Evolutionary conservation across 2,113 vertebrate species (phyloP).

Genomic region (Laticauda colubrina): DNA sequence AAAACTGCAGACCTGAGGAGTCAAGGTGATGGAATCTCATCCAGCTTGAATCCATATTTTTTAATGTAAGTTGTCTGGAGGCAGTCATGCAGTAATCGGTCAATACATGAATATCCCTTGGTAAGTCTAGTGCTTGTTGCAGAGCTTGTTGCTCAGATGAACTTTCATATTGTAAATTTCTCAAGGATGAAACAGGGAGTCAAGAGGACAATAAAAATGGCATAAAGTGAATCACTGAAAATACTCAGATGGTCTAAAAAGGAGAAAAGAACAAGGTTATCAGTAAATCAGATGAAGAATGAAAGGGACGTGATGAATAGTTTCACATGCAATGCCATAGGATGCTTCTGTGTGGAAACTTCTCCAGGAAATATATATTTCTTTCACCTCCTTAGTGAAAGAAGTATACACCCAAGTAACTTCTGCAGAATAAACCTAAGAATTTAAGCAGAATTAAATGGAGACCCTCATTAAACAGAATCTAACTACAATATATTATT

Average conservation of each 20-base stretch:
- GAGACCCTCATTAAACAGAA: not conserved
- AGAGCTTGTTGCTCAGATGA: not conserved
- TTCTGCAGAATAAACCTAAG: not conserved
- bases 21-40: not conserved
- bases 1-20: not conserved
- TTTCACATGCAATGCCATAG: not conserved
- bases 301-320: not conserved
- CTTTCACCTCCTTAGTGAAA: not conserved
- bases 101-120: not conserved
- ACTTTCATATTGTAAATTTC: not conserved
- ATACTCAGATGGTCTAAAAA: not conserved
- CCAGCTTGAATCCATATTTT: not conserved
- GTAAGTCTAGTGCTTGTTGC: not conserved
- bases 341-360: not conserved
- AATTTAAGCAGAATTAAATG: not conserved
- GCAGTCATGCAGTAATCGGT: not conserved
- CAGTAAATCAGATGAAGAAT: not conserved
- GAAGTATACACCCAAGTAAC: not conserved
- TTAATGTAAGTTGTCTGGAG: not conserved
- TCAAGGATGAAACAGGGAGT: not conserved
- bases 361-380: not conserved
- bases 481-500: not conserved
- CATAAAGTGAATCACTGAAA: not conserved
- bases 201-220: not conserved
- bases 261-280: not conserved